Base-by-base conservation (phyloP, 2,797 vertebrate species). In the Argyrosomus regius region DNA sequence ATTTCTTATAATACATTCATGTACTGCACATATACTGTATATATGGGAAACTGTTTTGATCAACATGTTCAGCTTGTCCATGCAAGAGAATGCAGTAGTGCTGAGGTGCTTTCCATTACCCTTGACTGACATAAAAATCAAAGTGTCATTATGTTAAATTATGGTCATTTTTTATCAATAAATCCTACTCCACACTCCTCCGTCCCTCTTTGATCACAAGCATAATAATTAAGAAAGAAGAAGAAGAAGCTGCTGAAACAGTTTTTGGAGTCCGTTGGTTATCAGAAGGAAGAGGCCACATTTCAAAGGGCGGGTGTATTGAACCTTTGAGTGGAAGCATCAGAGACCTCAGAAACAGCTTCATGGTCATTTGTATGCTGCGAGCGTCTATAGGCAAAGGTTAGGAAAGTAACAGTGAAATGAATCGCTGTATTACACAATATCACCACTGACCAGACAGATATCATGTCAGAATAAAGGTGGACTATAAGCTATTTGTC, bases 321-420 rank as follows among this genome's bases (percentile, higher is more conserved):
- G 49, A 83, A 62, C 80, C 81, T 87, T 67, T 75, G 84, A 90
- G 76, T 60, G 71, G 59, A 35, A 73, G 43, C 63, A 58, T 85
- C 84, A 78, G 67, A 82, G 53, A 67, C 62, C 50, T 77, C 68
- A 43, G 76, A 81, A 78, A 69, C 35, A 22, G 75, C 58, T 80
- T 59, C 65, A 45, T 72, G 59, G 63, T 69, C 45, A 76, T 78
- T 54, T 78, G 58, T 81, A 82, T 81, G 54, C 87, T 60, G 78
- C 26, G 73, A 81, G 56, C 8, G 48, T 90, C 64, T 83, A 75
- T 50, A 82, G 86, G 79, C 81, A 84, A 88, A 90, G 72, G 74
- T 93, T 83, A 80, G 35, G 71, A 84, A 81, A 84, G 83, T 79
- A 85, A 89, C 75, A 62, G 70, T 61, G 43, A 78, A 87, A 87